phyloP scores from a whole-genome alignment of 1,140 invertebrate genomes.

The Trypoxylus dichotomus region DNA sequence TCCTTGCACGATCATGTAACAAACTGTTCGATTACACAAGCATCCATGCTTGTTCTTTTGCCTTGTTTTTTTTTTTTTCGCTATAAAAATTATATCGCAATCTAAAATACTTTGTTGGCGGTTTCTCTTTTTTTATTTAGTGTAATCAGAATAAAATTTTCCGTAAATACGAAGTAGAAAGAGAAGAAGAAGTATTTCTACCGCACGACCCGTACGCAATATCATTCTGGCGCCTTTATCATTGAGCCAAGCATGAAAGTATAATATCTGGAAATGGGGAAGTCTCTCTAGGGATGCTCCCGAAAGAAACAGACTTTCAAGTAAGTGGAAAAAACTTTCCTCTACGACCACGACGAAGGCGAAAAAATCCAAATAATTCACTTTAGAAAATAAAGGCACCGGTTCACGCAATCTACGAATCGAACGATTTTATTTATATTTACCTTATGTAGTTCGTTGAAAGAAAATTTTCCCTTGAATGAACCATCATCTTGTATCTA shows the following conservation, averaged over 20 bases:
- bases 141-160: not conserved
- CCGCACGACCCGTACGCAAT: not conserved
- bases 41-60: no score
- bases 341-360: not conserved
- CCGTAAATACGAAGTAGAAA: not conserved
- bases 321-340: not conserved
- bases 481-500: not conserved
- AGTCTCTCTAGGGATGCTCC: not conserved
- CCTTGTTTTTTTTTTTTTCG: no score
- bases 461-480: not conserved
- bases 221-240: not conserved
- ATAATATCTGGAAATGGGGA: not conserved
- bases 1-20: no score
- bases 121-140: not conserved
- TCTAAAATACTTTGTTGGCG: no score
- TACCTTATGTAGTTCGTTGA: not conserved
- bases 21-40: no score
- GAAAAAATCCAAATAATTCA: constrained; percentile 7
- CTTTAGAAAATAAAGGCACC: not conserved
- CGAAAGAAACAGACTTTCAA: not conserved
- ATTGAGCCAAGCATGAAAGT: not conserved
- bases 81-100: no score
- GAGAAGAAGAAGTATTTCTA: not conserved
- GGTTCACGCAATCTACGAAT: not conserved
- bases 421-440: not conserved